Conservation (phyloP, 2,113 vertebrate species). For the Nematolebias whitei region DNA sequence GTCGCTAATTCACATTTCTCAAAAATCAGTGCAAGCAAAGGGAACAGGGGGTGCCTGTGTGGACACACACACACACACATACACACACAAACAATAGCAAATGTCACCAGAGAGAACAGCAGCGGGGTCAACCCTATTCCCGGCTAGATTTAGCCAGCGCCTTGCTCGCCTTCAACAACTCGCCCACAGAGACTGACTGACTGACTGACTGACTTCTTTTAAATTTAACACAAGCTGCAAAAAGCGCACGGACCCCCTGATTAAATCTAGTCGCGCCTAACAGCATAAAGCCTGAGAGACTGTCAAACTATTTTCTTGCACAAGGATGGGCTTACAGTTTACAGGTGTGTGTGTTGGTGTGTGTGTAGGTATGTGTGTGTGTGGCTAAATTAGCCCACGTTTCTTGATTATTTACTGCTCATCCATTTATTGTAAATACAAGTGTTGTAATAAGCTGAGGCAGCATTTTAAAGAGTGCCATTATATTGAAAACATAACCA, state of each 20-base stretch:
- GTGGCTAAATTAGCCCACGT: neutral
- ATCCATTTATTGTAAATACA: conserved; percentile 12
- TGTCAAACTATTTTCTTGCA: conserved; percentile 51
- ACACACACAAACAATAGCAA: conserved; percentile 75
- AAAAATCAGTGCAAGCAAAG: conserved; percentile 99
- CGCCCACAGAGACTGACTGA: conserved; percentile 63
- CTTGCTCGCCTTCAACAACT: conserved; percentile 59
- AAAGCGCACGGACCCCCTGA: conserved; percentile 58
- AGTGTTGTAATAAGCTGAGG: too few relatives aligned
- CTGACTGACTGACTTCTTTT: too few relatives aligned
- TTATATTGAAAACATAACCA: too few relatives aligned
- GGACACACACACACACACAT: conserved; percentile 76
- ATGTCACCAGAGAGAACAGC: conserved; percentile 75
- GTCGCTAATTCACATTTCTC: conserved; percentile 99
- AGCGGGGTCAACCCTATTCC: conserved; percentile 70
- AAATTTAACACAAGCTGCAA: conserved; percentile 28
- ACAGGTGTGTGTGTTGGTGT: neutral
- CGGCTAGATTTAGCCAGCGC: conserved; percentile 67
- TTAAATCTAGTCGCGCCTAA: conserved; percentile 64
- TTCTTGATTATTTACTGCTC: conserved; percentile 35
- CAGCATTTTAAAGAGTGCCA: too few relatives aligned
- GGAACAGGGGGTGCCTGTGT: conserved; percentile 98
- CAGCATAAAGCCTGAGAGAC: conserved; percentile 62
- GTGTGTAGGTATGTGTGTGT: too few relatives aligned
- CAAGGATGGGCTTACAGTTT: conserved; percentile 49